phyloP scores from a whole-genome alignment of 92 coral and sea anemone genomes.

The Bergia sp. region DNA sequence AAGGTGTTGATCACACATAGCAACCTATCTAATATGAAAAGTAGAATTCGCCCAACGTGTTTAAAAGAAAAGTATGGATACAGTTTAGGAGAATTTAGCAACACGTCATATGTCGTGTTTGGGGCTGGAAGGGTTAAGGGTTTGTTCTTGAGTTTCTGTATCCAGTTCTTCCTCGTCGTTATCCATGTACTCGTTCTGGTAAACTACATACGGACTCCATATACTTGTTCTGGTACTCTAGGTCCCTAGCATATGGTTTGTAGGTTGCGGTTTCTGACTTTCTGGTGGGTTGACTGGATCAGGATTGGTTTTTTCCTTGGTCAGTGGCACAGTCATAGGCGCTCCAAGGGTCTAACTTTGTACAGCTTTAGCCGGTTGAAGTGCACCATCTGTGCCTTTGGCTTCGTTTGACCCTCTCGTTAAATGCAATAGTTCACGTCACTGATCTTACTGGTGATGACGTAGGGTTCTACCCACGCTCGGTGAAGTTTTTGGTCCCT shows the following conservation, averaged over 20 bases:
- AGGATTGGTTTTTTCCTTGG: not conserved
- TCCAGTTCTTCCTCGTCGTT: not conserved
- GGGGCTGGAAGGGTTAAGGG: too few relatives aligned
- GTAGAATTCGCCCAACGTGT: too few relatives aligned
- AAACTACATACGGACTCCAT: not conserved
- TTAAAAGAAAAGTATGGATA: too few relatives aligned
- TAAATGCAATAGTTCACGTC: slow-evolving; percentile 26
- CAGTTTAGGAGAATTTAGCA: too few relatives aligned
- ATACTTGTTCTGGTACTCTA: not conserved
- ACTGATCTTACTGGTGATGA: slow-evolving; percentile 6
- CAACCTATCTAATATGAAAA: too few relatives aligned
- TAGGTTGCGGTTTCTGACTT: not conserved
- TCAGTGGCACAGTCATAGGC: not conserved
- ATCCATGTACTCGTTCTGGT: not conserved
- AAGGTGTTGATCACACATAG: too few relatives aligned
- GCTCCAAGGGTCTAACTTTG: not conserved
- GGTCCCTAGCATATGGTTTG: slow-evolving; percentile 17
- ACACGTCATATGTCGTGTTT: too few relatives aligned
- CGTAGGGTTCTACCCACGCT: slow-evolving; percentile 39
- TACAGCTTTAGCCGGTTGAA: slow-evolving; percentile 40
- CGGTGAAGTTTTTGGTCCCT: slow-evolving; percentile 39
- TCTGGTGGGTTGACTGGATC: not conserved
- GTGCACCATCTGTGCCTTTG: slow-evolving; percentile 30
- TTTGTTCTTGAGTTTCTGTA: not conserved
- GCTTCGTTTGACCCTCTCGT: slow-evolving; percentile 15